Evolutionary conservation across 2,113 vertebrate genomes (phyloP).

Genomic region (Mesocricetus auratus): DNA sequence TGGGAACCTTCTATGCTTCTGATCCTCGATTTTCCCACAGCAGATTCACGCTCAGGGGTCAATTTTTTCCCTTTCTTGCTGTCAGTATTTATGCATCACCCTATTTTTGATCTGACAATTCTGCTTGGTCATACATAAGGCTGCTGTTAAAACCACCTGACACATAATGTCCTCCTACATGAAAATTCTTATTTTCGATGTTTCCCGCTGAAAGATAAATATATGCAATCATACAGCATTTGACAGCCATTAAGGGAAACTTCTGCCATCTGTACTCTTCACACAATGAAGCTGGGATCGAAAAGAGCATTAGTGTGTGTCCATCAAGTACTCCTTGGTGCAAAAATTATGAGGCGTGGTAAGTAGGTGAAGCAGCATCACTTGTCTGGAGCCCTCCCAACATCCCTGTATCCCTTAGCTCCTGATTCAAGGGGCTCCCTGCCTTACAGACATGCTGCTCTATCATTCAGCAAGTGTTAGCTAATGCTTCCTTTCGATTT

Average conservation of each 20-base stretch:
- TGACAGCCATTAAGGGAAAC: conserved; percentile 11
- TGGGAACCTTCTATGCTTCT: not conserved
- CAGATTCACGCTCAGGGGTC: not conserved
- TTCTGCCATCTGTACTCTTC: not conserved
- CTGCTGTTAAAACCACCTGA: not conserved
- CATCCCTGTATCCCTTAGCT: not conserved
- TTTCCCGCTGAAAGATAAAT: conserved; percentile 53
- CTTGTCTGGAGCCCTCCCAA: not conserved
- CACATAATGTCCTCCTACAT: not conserved
- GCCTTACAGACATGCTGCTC: not conserved
- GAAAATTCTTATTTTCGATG: conserved; percentile 39
- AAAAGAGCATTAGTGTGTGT: not conserved
- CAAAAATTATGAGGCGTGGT: not conserved
- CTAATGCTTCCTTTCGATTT: not conserved
- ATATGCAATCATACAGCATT: not conserved
- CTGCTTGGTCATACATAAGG: not conserved
- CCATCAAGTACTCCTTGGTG: not conserved
- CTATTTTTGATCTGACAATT: conserved; percentile 50
- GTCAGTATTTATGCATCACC: not conserved
- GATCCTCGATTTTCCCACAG: not conserved
- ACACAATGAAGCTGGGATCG: not conserved
- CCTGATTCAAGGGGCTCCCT: not conserved
- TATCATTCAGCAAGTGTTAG: not conserved
- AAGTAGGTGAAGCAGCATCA: not conserved
- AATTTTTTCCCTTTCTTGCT: not conserved